These are phyloP conservation scores for Eupithecia tripunctaria DNA, from an alignment of 2,888 invertebrate species.

Conservation along the genomic window DNA sequence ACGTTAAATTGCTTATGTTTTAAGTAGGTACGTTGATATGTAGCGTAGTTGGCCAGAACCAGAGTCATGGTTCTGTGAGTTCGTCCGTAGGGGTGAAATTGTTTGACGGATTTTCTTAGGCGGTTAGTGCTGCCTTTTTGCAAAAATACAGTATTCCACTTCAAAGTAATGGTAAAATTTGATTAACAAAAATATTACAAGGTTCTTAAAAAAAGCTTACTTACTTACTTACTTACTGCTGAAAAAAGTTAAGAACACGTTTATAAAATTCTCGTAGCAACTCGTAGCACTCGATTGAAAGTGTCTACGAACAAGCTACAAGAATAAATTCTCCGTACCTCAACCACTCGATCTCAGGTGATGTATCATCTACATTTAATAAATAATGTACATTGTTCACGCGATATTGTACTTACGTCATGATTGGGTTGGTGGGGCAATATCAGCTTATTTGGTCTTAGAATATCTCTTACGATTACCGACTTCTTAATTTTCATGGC, in stretches of 20 bases:
- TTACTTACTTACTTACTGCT: too few species aligned
- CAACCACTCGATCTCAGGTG: constrained; percentile 9
- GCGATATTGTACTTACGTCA: constrained; percentile 12
- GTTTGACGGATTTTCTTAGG: too few species aligned
- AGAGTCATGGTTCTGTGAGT: too few species aligned
- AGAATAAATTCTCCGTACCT: not conserved
- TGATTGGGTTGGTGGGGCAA: constrained; percentile 7
- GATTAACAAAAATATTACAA: too few species aligned
- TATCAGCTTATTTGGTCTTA: constrained; percentile 3
- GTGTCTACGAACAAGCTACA: constrained; percentile 1
- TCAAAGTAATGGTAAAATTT: too few species aligned
- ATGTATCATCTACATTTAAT: constrained; percentile 9
- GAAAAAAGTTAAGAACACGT: too few species aligned
- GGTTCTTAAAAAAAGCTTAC: too few species aligned
- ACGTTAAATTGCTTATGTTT: not conserved
- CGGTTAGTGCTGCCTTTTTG: too few species aligned
- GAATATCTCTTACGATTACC: constrained; percentile 1
- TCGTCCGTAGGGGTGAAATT: too few species aligned
- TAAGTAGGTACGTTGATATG: not conserved
- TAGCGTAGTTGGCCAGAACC: not conserved
- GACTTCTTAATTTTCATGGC: constrained; percentile 5
- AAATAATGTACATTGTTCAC: constrained; percentile 10
- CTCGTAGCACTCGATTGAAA: not conserved
- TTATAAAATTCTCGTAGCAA: not conserved
- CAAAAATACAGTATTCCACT: too few species aligned